phyloP scores from a whole-genome alignment of 2,113 vertebrate species.

The Dicrurus megarhynchus region DNA sequence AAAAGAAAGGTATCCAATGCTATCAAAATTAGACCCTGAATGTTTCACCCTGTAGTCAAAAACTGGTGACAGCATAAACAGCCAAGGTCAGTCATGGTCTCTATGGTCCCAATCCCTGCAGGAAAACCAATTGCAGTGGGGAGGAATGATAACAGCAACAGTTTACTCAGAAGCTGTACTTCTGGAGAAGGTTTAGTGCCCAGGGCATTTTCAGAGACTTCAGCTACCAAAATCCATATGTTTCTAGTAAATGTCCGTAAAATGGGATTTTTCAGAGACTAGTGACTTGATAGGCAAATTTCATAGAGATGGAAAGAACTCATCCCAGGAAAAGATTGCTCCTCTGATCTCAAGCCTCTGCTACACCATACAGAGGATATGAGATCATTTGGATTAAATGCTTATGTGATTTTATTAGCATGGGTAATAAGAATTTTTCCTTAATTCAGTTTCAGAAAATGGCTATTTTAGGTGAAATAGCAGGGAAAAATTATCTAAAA shows the following conservation, averaged over 20 bases:
- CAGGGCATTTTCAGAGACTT: background rate
- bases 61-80: background rate
- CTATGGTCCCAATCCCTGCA: background rate
- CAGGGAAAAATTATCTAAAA: background rate
- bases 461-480: background rate
- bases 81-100: background rate
- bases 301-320: background rate
- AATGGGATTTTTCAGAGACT: conserved; percentile 6
- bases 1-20: background rate
- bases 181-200: background rate
- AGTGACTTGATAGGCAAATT: background rate
- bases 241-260: background rate
- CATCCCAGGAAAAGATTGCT: background rate
- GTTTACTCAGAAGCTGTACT: background rate
- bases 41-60: background rate
- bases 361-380: background rate
- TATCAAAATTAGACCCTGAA: background rate
- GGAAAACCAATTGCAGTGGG: background rate
- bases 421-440: background rate
- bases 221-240: background rate
- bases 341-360: background rate
- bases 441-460: background rate
- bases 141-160: background rate
- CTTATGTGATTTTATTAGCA: background rate
- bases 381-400: background rate